These are phyloP conservation scores for Kryptopterus vitreolus DNA, from an alignment of 2,797 vertebrate genomes.

Conservation along the genomic window DNA sequence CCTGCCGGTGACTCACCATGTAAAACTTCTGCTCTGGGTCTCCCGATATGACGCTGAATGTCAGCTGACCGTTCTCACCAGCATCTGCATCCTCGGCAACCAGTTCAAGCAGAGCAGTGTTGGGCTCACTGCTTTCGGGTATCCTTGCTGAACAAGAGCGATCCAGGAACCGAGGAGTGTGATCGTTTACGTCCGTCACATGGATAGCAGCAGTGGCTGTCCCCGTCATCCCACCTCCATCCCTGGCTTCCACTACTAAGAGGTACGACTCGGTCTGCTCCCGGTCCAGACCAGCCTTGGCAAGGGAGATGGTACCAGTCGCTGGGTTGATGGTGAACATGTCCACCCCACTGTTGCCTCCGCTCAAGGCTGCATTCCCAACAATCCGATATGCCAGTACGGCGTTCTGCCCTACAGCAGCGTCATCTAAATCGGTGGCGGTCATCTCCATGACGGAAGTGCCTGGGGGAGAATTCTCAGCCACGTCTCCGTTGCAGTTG, in stretches of 20 bases:
- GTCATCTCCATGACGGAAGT: constrained; percentile 86
- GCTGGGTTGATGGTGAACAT: constrained; percentile 80
- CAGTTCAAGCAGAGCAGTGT: constrained; percentile 78
- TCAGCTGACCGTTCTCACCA: constrained; percentile 82
- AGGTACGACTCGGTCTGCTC: constrained; percentile 80
- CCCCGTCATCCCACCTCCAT: constrained; percentile 84
- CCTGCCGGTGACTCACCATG: constrained; percentile 78
- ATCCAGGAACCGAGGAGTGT: constrained; percentile 78
- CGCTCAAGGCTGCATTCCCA: constrained; percentile 68
- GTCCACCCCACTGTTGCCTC: constrained; percentile 58
- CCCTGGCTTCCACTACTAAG: constrained; percentile 83
- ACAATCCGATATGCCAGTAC: constrained; percentile 83
- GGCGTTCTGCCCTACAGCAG: constrained; percentile 82
- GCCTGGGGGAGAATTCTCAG: constrained; percentile 79
- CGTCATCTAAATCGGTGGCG: constrained; percentile 84
- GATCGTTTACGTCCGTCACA: constrained; percentile 83
- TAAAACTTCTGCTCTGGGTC: constrained; percentile 88
- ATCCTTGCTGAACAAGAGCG: constrained; percentile 72
- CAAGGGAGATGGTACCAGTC: constrained; percentile 80
- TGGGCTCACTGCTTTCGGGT: constrained; percentile 77
- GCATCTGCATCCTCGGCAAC: constrained; percentile 78
- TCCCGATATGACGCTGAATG: constrained; percentile 81
- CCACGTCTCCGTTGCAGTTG: constrained; percentile 78
- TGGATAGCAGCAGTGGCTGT: constrained; percentile 84
- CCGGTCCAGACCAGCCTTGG: constrained; percentile 76